These are phyloP conservation scores for Aradophagus sp. DNA, from an alignment of 1,140 invertebrate species.

Conservation along the genomic window DNA sequence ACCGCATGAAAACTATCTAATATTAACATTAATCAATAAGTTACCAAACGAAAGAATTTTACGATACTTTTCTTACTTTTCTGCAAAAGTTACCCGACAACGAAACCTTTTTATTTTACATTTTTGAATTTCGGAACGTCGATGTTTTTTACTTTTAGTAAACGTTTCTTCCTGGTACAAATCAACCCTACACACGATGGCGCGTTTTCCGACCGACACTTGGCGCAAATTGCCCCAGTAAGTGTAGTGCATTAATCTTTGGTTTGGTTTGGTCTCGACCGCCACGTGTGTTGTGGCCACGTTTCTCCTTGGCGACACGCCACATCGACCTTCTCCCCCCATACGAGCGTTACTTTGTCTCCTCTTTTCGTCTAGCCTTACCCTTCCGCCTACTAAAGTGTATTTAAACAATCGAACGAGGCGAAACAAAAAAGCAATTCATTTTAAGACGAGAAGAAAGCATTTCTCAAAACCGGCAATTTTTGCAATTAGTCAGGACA, in stretches of 20 bases:
- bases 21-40: no score
- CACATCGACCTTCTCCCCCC: slow-evolving; percentile 55
- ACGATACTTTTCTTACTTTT: no score
- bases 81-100: no score
- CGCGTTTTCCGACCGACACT: slow-evolving; percentile 64
- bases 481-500: neutral
- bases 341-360: slow-evolving; percentile 44
- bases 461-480: neutral
- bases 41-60: no score
- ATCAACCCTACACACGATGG: slow-evolving; percentile 55
- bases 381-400: slow-evolving; percentile 32
- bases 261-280: slow-evolving; percentile 67
- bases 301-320: slow-evolving; percentile 60
- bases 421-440: slow-evolving; percentile 4
- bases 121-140: no score
- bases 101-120: no score
- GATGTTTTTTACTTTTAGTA: slow-evolving; percentile 40
- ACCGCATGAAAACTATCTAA: no score
- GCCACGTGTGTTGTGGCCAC: slow-evolving; percentile 58
- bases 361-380: slow-evolving; percentile 34
- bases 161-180: slow-evolving; percentile 38
- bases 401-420: no score
- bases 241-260: slow-evolving; percentile 76
- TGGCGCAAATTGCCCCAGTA: slow-evolving; percentile 74
- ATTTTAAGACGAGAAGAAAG: neutral